These are phyloP conservation scores for Platerodrilus igneus DNA, from an alignment of 2,888 invertebrate genomes.

Conservation along the genomic window DNA sequence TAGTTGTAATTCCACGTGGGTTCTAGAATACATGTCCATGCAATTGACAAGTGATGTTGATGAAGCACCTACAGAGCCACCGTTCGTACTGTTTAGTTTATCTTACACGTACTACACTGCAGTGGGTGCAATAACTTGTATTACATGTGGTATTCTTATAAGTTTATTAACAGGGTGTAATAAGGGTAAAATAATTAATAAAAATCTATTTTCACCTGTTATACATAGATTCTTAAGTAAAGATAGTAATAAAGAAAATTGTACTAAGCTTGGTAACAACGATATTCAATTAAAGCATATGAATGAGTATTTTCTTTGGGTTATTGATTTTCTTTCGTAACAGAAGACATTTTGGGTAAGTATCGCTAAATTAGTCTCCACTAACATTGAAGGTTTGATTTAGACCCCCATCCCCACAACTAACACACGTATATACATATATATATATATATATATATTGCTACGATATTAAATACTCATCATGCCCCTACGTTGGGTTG, in stretches of 20 bases:
- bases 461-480: too few species aligned
- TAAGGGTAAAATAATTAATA: constrained; percentile 55
- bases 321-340: too few species aligned
- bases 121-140: constrained; percentile 63
- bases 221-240: constrained; percentile 54
- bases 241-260: constrained; percentile 2
- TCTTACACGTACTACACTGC: constrained; percentile 76
- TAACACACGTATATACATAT: too few species aligned
- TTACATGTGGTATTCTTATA: constrained; percentile 61
- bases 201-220: constrained; percentile 61
- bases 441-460: too few species aligned
- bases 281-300: constrained; percentile 14
- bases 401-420: too few species aligned
- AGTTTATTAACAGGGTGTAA: constrained; percentile 64
- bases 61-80: constrained; percentile 44
- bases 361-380: too few species aligned
- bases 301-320: constrained; percentile 8
- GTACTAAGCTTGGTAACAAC: neutral
- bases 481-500: too few species aligned
- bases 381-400: too few species aligned
- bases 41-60: constrained; percentile 24
- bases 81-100: constrained; percentile 64
- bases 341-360: too few species aligned
- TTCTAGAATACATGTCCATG: constrained; percentile 39
- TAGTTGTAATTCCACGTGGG: constrained; percentile 50